These are phyloP conservation scores for Muntiacus reevesi DNA, from an alignment of 2,113 vertebrate species.

Conservation along the genomic window DNA sequence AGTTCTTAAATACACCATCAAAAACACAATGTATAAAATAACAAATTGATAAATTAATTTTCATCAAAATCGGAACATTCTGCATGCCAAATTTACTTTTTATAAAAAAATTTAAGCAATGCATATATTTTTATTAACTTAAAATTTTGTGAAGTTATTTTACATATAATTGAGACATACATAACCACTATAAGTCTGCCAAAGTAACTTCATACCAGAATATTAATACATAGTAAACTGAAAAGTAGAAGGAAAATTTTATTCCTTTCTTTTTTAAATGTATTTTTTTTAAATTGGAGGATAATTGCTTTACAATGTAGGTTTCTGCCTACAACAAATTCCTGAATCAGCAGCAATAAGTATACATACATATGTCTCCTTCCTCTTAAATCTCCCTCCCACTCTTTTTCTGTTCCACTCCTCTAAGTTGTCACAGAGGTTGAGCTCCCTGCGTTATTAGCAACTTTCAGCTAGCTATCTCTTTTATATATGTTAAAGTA, in stretches of 20 bases:
- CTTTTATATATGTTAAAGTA: not conserved
- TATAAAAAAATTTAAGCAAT: not conserved
- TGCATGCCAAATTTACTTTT: not conserved
- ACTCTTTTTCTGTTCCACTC: not conserved
- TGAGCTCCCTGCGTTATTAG: not conserved
- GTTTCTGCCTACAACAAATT: not conserved
- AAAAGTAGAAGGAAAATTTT: not conserved
- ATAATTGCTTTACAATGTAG: not conserved
- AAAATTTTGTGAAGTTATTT: not conserved
- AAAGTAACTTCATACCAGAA: not conserved
- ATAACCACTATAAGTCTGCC: not conserved
- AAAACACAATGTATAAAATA: not conserved
- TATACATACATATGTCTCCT: not conserved
- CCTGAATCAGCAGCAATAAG: not conserved
- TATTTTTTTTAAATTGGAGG: not conserved
- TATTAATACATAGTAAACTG: not conserved
- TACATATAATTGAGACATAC: not conserved
- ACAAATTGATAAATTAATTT: not conserved
- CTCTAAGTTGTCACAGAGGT: not conserved
- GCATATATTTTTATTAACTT: not conserved
- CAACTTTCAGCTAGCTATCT: not conserved
- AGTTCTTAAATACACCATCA: not conserved
- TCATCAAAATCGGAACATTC: not conserved
- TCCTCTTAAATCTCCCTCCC: not conserved
- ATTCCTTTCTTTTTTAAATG: not conserved